A percentile compares a stretch with the other conserved stretches of the same genome.
These are phyloP conservation scores for Drosophila cracens DNA, from an alignment of 2,888 invertebrate species.

Conservation along the genomic window DNA sequence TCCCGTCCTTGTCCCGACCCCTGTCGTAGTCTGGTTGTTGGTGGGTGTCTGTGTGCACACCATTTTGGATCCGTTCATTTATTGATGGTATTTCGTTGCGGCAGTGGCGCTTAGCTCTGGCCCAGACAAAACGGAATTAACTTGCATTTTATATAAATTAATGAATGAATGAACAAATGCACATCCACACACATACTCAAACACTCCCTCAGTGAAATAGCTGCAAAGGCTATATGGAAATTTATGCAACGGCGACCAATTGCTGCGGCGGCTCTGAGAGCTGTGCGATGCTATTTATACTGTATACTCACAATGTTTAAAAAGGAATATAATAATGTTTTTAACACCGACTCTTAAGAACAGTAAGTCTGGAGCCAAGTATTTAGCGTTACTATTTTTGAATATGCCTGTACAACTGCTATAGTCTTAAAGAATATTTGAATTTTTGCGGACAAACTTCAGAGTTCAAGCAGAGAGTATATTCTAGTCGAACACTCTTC, in stretches of 20 bases:
- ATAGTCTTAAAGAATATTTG: neutral
- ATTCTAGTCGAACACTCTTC: neutral
- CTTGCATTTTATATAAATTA: conserved; percentile 83
- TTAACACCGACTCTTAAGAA: neutral
- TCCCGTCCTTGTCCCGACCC: neutral
- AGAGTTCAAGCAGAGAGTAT: neutral
- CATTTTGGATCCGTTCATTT: conserved; percentile 70
- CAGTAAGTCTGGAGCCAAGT: neutral
- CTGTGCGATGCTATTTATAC: conserved; percentile 47
- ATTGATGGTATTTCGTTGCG: conserved; percentile 73
- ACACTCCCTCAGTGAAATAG: conserved; percentile 25
- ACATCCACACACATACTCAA: conserved; percentile 20
- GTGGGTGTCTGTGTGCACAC: conserved; percentile 33
- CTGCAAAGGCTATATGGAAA: conserved; percentile 63
- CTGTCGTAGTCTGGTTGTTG: conserved; percentile 5
- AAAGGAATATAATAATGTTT: neutral
- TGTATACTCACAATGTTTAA: neutral
- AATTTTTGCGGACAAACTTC: neutral
- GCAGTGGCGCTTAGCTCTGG: conserved; percentile 70
- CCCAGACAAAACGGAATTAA: conserved; percentile 80
- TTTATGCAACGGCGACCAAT: conserved; percentile 63
- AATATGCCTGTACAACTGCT: neutral
- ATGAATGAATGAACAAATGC: conserved; percentile 71
- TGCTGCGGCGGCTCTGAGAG: conserved; percentile 60
- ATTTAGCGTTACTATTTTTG: neutral